Base-by-base conservation (phyloP, 2,888 invertebrate genomes). In the Lamellibrachia satsuma region DNA sequence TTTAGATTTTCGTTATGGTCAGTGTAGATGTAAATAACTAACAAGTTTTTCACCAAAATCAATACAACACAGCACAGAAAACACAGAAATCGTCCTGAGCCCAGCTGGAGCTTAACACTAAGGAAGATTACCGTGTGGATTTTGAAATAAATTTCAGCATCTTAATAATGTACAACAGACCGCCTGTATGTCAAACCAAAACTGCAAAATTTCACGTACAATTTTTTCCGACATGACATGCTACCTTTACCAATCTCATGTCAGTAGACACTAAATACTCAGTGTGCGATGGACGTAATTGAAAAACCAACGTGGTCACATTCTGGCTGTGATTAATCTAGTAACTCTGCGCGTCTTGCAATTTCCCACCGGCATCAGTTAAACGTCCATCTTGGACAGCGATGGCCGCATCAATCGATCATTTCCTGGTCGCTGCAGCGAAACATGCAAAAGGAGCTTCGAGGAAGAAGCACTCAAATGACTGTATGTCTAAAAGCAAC, bases 341-440 rank as follows among this genome's bases (percentile, higher is more conserved):
- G 75, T 22, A 4, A n/a, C 75, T 75, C 11, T 4, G 22, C 4
- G 22, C 75, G 22, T 75, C 75, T 75, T 75, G 75, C 75, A 75
- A 75, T 75, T 75, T 75, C 75, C 75, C 75, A 75, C 22, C n/a
- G 75, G 75, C 75, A 75, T 1, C 75, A 22, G 75, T 75, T 75
- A 75, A 15, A 75, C n/a, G 75, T 75, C 75, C 75, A 75, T n/a
- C 75, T 75, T 75, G 75, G 75, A 75, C 75, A 75, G 75, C 75
- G 75, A 75, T 75, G 75, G 75, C 75, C n/a, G 22, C 75, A n/a
- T n/a, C 75, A 22, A 75, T 75, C 75, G 75, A 75, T 75, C 75
- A 75, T n/a, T 3, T 75, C 75, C 75, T 75, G 75, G n/a, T 75
- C 75, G 75, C 75, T n/a, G 6, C 11, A 75, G n/a, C 75, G n/a